Evolutionary conservation across 2,797 vertebrate genomes (phyloP), one percentile per base, ranked within the genome.

Genomic region (Kryptopterus vitreolus): DNA sequence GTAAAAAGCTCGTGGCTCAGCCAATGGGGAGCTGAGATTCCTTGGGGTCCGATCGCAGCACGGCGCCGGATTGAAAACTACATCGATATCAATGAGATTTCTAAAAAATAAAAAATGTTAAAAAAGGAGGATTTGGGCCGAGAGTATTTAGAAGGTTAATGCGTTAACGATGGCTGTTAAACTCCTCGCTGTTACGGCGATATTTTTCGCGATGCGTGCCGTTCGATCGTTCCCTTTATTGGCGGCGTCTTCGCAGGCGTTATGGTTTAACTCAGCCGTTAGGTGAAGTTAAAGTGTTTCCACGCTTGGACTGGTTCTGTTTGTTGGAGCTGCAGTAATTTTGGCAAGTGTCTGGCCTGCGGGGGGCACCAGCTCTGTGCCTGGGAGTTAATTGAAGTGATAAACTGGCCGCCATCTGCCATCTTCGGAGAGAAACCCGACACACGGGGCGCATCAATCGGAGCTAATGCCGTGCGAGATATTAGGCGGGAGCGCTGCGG

Each of bases 351-450:
- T 46, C 80, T 79, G 83, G 82, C 82, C 81, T 62, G 48, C 22
- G 61, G 59, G 31, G 77, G 76, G 79, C 81, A 74, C 81, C 84
- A 69, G 81, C 70, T 61, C 76, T 85, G 85, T 87, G 86, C 82
- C 77, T 84, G 53, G 9, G 43, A 84, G 87, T 85, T 90, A 89
- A 90, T 89, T 86, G 86, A 86, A 84, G 86, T 83, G 89, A 90
- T 91, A 88, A 89, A 90, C 85, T 88, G 81, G 80, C 81, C 76
- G 82, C 89, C 90, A 90, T 87, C 89, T 90, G 89, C 87, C 87
- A 86, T 88, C 84, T 82, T 84, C 85, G 13, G 81, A 88, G 85
- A 58, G 86, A 85, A 87, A 85, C 86, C 68, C 78, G 35, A 83
- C 66, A 85, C 82, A 71, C 46, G 16, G 70, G 82, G 75, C 58